phyloP scores from a whole-genome alignment of 2,113 vertebrate species.

The Periophthalmus modestus region DNA sequence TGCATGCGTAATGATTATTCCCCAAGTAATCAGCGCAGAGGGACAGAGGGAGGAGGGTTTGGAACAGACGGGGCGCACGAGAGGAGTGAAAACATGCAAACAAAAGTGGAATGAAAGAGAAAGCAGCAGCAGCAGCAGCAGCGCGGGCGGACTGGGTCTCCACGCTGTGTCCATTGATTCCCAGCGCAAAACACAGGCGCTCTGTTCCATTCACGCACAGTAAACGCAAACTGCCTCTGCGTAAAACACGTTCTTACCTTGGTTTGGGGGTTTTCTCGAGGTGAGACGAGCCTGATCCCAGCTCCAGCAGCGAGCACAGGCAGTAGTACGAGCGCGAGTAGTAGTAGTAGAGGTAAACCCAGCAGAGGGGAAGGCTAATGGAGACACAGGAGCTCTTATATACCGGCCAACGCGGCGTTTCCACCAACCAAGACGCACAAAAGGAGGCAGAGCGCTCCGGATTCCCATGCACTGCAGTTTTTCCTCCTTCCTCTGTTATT shows the following conservation, averaged over 20 bases:
- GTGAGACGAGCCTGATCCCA: conserved; percentile 20
- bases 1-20: conserved; percentile 54
- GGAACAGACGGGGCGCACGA: background rate
- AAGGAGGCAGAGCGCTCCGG: conserved; percentile 52
- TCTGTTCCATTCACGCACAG: conserved; percentile 21
- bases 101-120: background rate
- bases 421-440: conserved; percentile 60
- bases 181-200: conserved; percentile 24
- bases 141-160: conserved; percentile 36
- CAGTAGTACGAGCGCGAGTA: conserved; percentile 21
- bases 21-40: conserved; percentile 21
- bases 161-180: conserved; percentile 46
- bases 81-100: background rate
- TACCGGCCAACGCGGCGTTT: conserved; percentile 59
- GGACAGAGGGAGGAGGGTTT: background rate
- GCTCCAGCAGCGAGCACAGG: conserved; percentile 31
- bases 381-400: conserved; percentile 74
- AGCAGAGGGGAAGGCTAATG: conserved; percentile 58
- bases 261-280: conserved; percentile 12
- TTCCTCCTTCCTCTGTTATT: conserved; percentile 24
- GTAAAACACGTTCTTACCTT: conserved; percentile 53
- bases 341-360: conserved; percentile 49
- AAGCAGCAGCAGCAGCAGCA: no score
- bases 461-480: conserved; percentile 74
- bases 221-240: background rate